Evolutionary conservation across 2,888 invertebrate genomes (phyloP), one percentile per base, ranked within the genome.

Genomic region (Parnassius smintheus): DNA sequence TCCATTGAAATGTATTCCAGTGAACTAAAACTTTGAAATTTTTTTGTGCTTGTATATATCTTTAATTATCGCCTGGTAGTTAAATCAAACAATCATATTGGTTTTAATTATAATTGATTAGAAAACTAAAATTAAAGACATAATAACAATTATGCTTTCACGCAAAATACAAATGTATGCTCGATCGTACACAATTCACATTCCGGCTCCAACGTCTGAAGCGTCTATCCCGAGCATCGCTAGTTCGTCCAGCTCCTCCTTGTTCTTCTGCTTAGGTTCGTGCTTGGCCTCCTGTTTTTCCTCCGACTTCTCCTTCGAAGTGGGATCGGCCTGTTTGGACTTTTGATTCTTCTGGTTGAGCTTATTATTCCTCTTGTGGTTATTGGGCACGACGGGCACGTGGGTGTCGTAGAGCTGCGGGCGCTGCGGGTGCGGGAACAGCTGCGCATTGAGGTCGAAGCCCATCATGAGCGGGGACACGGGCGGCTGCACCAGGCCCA

Each of bases 221-320:
- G 95, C 96, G 77, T 97, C 97, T 58, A 97, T 97, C 1, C 97
- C 97, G 59, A 97, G 89, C 95, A 97, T 94, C 2, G 96, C 96
- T 65, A 97, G 83, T 73, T 97, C 97, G 64, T 96, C 96, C 72
- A 92, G 84, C 73, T 93, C 95, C 77, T 85, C 92, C 82, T 78
- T 91, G 84, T 90, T 88, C 82, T 78, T 79, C 74, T 76, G 13
- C 53, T 58, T n/a, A 59, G 59, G 59, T 54, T 50, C 9, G 12
- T n/a, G n/a, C 54, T 64, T 64, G 44, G 52, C 44, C 25, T 62
- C 52, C 35, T 64, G 56, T 65, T 69, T 64, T 8, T 70, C 68
- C 13, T 2, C 49, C 12, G 13, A 9, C 49, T 13, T 49, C 4
- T 25, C 25, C 35, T 35, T 35, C 35, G 35, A 35, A 35, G 35